phyloP scores from a whole-genome alignment of 1,140 invertebrate genomes.

The Bursaphelenchus mucronatus region DNA sequence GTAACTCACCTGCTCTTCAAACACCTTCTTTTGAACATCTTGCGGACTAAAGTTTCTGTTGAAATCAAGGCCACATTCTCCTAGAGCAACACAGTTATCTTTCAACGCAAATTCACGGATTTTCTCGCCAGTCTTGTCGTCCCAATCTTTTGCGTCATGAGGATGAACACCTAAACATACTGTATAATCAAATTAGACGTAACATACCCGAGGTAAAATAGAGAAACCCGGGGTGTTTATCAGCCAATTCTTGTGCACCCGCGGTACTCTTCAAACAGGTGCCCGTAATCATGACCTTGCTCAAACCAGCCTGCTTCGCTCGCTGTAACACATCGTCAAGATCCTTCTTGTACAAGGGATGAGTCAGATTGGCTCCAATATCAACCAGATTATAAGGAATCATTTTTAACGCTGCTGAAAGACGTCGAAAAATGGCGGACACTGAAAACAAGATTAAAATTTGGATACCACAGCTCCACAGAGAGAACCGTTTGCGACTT shows the following conservation, averaged over 20 bases:
- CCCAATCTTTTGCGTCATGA: slow-evolving; percentile 80
- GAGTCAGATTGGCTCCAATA: slow-evolving; percentile 86
- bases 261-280: slow-evolving; percentile 81
- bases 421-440: no score
- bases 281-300: slow-evolving; percentile 88
- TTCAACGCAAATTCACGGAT: slow-evolving; percentile 71
- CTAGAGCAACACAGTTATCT: slow-evolving; percentile 84
- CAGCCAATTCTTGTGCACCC: slow-evolving; percentile 66
- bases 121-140: slow-evolving; percentile 62
- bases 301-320: slow-evolving; percentile 81
- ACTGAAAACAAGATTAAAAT: no score
- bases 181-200: slow-evolving; percentile 14
- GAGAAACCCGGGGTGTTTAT: slow-evolving; percentile 74
- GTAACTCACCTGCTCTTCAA: slow-evolving; percentile 74
- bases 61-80: slow-evolving; percentile 88
- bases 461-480: no score
- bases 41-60: slow-evolving; percentile 87
- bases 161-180: slow-evolving; percentile 75
- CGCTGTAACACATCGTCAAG: slow-evolving; percentile 83
- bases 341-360: slow-evolving; percentile 86
- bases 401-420: slow-evolving; percentile 12
- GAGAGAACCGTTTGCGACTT: no score
- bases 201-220: slow-evolving; percentile 80
- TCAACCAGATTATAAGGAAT: slow-evolving; percentile 69
- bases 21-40: slow-evolving; percentile 77